Evolutionary conservation across 2,888 invertebrate genomes (phyloP).

Genomic region (Spodoptera exigua): DNA sequence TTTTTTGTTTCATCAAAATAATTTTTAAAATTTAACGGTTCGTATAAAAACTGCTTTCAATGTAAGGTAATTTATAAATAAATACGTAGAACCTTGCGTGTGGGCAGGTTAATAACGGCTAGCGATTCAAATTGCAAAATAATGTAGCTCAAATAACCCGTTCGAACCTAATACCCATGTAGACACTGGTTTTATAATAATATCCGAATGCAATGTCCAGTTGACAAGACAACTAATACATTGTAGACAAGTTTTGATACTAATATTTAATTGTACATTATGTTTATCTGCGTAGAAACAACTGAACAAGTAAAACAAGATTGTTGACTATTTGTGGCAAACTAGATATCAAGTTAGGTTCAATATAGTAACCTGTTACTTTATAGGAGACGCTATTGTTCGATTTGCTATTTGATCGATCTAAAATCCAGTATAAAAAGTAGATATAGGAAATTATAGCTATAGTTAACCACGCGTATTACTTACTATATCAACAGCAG

Average conservation of each 20-base stretch:
- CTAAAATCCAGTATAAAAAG: too few relatives aligned
- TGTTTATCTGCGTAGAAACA: conserved; percentile 26
- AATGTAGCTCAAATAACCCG: conserved; percentile 52
- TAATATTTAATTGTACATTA: conserved; percentile 17
- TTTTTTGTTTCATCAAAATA: not conserved
- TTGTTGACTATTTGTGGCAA: too few relatives aligned
- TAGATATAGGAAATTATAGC: too few relatives aligned
- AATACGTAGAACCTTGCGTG: conserved; percentile 37
- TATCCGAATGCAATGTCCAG: conserved; percentile 36
- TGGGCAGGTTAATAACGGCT: conserved; percentile 39
- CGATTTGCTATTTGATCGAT: too few relatives aligned
- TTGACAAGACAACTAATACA: conserved; percentile 12
- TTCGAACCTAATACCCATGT: conserved; percentile 47
- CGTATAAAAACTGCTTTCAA: conserved; percentile 20
- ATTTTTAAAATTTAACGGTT: conserved; percentile 11
- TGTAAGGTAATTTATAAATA: conserved; percentile 16
- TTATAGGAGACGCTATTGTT: too few relatives aligned
- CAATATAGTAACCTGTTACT: too few relatives aligned
- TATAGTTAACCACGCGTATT: too few relatives aligned
- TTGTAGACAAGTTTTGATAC: not conserved
- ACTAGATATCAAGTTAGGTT: too few relatives aligned
- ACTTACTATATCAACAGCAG: too few relatives aligned
- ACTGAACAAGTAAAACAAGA: conserved; percentile 10
- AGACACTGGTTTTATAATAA: conserved; percentile 48
- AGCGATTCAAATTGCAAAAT: conserved; percentile 49